Base-by-base conservation (phyloP, 2,113 vertebrate species). In the Synchiropus splendidus region DNA sequence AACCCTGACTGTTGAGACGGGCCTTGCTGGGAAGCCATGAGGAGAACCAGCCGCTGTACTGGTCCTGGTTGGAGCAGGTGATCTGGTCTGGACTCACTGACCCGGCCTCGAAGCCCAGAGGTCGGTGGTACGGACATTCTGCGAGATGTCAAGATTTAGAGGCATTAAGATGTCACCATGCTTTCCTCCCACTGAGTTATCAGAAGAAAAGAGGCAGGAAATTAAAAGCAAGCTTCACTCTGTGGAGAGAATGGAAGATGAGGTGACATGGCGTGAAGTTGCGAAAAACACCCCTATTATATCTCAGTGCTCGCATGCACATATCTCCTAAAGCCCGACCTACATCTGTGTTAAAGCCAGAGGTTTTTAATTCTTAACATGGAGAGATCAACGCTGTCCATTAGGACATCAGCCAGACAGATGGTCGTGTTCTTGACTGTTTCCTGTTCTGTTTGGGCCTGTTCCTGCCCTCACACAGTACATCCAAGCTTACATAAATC, bases 81-180 rank as follows among this genome's bases (percentile, higher is more conserved):
- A 99, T 89, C 84, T 98, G 95, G 16, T 95, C 92, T 1, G 86
- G 42, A 34, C 64, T 84, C 37, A 99, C 84, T 0, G 89, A 83
- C 4, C 94, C 94, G 0, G 90, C 92, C 61, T 99, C 95, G 0
- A 99, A 97, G 33, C 95, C 95, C 50, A 99, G 64, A 6, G 94
- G 89, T 47, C 80, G 89, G 78, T 99, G 94, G 67, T 96, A 97
- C 1, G 90, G 92, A 69, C 94, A 98, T 71, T 99, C 95, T 99
- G 80, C 5, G 12, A 4, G n/a, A 48, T 14, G 1, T 16, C 6
- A 64, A 2, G 17, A 41, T 11, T 27, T 27, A 27, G 8, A 27
- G n/a, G n/a, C n/a, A n/a, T n/a, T n/a, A n/a, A n/a, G n/a, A n/a
- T n/a, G n/a, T 27, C 21, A 5, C 8, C 8, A 5, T 27, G 4